Base-by-base conservation (phyloP, 2,113 vertebrate species). In the Protobothrops mucrosquamatus region DNA sequence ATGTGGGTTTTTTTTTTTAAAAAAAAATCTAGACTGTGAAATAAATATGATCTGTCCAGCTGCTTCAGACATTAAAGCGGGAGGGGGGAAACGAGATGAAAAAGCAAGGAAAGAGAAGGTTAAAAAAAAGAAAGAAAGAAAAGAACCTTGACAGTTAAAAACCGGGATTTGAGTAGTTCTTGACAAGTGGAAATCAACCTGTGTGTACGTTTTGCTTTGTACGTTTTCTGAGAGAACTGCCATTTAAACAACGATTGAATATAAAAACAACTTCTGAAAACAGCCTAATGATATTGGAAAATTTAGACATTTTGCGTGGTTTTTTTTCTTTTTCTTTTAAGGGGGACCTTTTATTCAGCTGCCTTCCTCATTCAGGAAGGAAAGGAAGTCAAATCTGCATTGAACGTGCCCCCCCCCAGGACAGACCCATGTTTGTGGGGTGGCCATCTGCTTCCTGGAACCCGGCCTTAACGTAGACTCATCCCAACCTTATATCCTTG, bases 401-500 rank as follows among this genome's bases (percentile, higher is more conserved):
- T 54, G 46, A 39, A 23, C 29, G 0, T 34, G 55, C 12, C 12
- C 24, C 64, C 20, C 6, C 24, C 24, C 59, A 61, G 24, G 26
- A 26, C 6, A 34, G 89, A n/a, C 2, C 46, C 34, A n/a, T 7
- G 7, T 51, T 69, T n/a, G 15, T 46, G n/a, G 57, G 24, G 6
- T 18, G 23, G 23, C 69, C 3, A 15, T 20, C 34, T 20, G 6
- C 34, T 39, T 81, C 34, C 74, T 81, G 34, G 74, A 43, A 22
- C 74, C 34, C 1, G 7, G 7, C 18, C 4, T 20, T 1, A 48
- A 20, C 0, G 34, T 0, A 6, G 4, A 6, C 9, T n/a, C 29
- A 54, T 23, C 26, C 24, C 39, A 81, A 99, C 99, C 98, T 99
- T 99, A 96, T 99, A 99, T 1, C 99, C 99, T 96, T 99, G 99